Base-by-base conservation (phyloP, 1,140 invertebrate species). In the Cyclina sinensis region DNA sequence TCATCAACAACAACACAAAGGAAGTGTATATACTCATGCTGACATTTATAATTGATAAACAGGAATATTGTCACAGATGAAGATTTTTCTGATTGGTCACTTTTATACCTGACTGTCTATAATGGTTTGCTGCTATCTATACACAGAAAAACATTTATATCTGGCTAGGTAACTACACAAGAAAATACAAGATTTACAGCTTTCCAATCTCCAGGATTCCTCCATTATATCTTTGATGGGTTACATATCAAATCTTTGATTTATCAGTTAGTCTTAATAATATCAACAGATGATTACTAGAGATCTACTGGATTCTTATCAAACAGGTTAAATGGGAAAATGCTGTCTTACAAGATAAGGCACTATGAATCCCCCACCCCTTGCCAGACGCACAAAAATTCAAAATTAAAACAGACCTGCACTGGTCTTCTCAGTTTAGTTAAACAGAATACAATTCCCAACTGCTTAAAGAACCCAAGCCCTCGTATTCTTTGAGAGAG, bases 281-380 rank as follows among this genome's bases (percentile, higher is more conserved):
- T 65, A 7, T 7, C n/a, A 7, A 27, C 24, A 65, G 59, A 65
- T 65, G 27, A 65, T 30, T 27, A 65, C 7, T 35, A 30, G 24
- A 65, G 59, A 35, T 30, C 59, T 30, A n/a, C 24, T 27, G 30
- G 5, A 54, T 3, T 5, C 14, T 65, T 65, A 65, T 65, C 59
- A 65, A 65, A 65, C 59, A 65, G 27, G 59, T 27, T 27, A 65
- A 65, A 65, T 65, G 59, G 59, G 59, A 65, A 65, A 65, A 65
- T 35, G 30, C 7, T 65, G 59, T 65, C 30, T 3, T 30, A 30
- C 59, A 65, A 9, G 59, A 65, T 35, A 65, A n/a, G 21, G 51
- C 21, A 54, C 51, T 54, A 54, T 11, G 21, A 7, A 54, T 3
- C 21, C 21, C 9, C 51, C 51, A 54, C n/a, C n/a, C n/a, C n/a